phyloP scores from a whole-genome alignment of 2,888 invertebrate genomes.

The Idaea biselata region DNA sequence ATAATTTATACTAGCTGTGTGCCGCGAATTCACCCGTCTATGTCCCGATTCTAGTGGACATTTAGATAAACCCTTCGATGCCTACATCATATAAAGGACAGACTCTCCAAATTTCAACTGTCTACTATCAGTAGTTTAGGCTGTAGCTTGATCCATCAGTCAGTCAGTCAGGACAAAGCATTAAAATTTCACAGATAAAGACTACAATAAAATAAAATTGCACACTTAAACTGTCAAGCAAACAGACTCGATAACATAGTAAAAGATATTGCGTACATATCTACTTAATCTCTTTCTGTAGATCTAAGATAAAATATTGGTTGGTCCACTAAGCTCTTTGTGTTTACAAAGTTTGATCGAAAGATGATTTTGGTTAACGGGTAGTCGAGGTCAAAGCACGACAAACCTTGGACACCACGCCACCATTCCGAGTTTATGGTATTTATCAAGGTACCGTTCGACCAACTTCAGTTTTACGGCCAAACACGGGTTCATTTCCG shows the following conservation, averaged over 20 bases:
- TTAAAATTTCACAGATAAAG: no score
- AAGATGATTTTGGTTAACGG: constrained; percentile 55
- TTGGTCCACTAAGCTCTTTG: constrained; percentile 34
- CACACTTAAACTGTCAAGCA: neutral
- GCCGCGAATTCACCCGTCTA: no score
- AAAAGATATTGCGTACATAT: constrained; percentile 46
- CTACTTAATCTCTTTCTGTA: constrained; percentile 31
- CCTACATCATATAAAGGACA: no score
- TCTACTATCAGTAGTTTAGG: no score
- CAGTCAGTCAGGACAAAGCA: no score
- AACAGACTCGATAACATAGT: constrained; percentile 1
- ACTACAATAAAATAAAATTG: no score
- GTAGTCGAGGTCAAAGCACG: constrained; percentile 61
- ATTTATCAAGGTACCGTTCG: constrained; percentile 65
- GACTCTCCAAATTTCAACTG: no score
- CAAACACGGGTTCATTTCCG: constrained; percentile 36
- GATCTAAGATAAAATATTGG: constrained; percentile 31
- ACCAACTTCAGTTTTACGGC: constrained; percentile 52
- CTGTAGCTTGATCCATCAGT: no score
- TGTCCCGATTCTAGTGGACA: no score
- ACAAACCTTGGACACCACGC: constrained; percentile 48
- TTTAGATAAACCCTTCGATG: no score
- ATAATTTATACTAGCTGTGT: no score
- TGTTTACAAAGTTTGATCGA: constrained; percentile 39
- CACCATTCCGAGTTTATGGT: constrained; percentile 58